Evolutionary conservation across 2,888 invertebrate species (phyloP), one percentile per base, ranked within the genome.

Genomic region (Lottia gigantea): DNA sequence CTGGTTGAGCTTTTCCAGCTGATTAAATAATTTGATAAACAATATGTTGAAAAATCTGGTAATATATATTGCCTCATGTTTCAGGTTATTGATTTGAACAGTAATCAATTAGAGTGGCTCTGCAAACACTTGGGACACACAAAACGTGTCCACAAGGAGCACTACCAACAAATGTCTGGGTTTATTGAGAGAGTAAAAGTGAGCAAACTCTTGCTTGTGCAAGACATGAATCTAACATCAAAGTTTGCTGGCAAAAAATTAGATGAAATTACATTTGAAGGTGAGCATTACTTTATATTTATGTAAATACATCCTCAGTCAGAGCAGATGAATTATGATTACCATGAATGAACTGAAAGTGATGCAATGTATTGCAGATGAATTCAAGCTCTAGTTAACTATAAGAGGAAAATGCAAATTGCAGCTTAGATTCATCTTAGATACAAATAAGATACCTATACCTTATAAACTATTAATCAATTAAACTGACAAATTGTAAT

Each of bases 81-180:
- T 31, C 31, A 31, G 23, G 63, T 15, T 68, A 68, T 26, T 67
- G 31, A 31, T 31, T 31, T 31, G 31, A 31, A 31, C 31, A 31
- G 31, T 6, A 31, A 71, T 40, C 75, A 73, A 49, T 3, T 73
- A 15, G 72, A 73, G 40, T 75, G 72, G 75, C 45, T 75, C 3
- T 73, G 67, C 55, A 64, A 66, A 16, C 72, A 73, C 26, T 62
- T 75, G 7, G 75, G 75, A 7, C 75, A 75, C 47, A 65, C 70
- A 16, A 62, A 46, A 26, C 26, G 46, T 46, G 71, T 74, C 0
- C 71, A 72, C 49, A 71, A 70, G 26, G 62, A 46, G 12, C 46
- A 70, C 25, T 72, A 74, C 46, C 66, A 71, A 64, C 71, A 74
- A 7, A 74, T 74, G 74, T 68, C 70, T 15, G 70, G 71, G 15